Evolutionary conservation across 2,113 vertebrate species (phyloP), one percentile per base, ranked within the genome.

Genomic region (Pomatostomus ruficeps): DNA sequence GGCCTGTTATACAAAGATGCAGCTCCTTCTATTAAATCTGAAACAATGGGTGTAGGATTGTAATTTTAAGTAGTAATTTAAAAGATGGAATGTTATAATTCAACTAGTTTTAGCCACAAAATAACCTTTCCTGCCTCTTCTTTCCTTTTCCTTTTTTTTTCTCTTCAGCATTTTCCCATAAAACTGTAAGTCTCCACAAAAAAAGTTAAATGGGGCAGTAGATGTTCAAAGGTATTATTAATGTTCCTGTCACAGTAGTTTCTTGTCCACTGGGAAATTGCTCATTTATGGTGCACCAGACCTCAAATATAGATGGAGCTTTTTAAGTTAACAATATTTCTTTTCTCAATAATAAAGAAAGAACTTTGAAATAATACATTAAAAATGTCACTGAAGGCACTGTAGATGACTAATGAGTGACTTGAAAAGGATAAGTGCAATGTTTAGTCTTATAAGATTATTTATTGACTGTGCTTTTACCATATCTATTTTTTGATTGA

Each of bases 381-480:
- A 38, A 89, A 93, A 85, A 88, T 85, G 62, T 93, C 80, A 86
- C 55, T 90, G 74, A 80, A 55, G 63, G 49, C 55, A 87, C 77
- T 33, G 61, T 35, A 88, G 63, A 89, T 96, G 88, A 97, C 82
- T 97, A 96, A 96, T 95, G 92, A 96, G 29, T 91, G 52, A 88
- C 66, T 94, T 79, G 68, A 91, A 96, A 96, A 91, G 38, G 81
- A 66, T 85, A 73, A 97, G 57, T 89, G 40, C 25, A 83, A 76
- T 91, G 74, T 95, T 96, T 97, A 96, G 85, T 57, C 21, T 77
- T 66, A 77, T 80, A 85, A 94, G 85, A 95, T 95, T 96, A 94
- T 97, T 97, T 97, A 93, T 93, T 93, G 95, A 93, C 94, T 95
- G 76, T 73, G 70, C 59, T 91, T 96, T 93, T 93, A 91, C 76